A percentile compares a stretch with the other conserved stretches of the same genome.
These are phyloP conservation scores for Saccostrea cuccullata DNA, from an alignment of 1,140 invertebrate species.

Conservation along the genomic window DNA sequence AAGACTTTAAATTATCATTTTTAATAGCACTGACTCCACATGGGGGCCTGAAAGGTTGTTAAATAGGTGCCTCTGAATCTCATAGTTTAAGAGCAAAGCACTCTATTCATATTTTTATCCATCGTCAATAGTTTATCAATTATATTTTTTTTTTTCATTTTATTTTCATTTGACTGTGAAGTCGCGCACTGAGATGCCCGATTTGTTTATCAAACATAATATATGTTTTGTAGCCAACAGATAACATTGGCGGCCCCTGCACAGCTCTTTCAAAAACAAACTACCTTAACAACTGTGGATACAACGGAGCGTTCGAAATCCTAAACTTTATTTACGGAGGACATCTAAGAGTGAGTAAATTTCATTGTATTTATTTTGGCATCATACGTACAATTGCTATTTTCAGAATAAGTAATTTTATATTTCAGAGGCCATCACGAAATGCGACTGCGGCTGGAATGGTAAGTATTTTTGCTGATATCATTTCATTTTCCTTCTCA, in stretches of 20 bases:
- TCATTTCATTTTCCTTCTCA: neutral
- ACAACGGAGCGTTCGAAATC: conserved; percentile 76
- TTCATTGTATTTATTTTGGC: neutral
- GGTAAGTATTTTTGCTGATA: conserved; percentile 29
- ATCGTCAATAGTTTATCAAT: too few species aligned
- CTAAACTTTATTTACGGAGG: conserved; percentile 77
- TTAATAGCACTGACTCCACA: too few species aligned
- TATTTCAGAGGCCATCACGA: conserved; percentile 58
- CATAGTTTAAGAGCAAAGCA: too few species aligned
- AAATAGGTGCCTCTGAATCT: too few species aligned
- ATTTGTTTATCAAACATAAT: too few species aligned
- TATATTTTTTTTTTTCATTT: too few species aligned
- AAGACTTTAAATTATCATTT: too few species aligned
- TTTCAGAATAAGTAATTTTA: conserved; percentile 30
- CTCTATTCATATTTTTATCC: too few species aligned
- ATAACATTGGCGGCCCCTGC: conserved; percentile 77
- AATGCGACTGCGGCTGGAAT: conserved; percentile 51
- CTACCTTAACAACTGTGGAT: conserved; percentile 77
- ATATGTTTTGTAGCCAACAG: conserved; percentile 72
- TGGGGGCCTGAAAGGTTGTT: too few species aligned
- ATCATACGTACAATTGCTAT: too few species aligned
- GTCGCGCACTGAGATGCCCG: too few species aligned
- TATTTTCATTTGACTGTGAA: too few species aligned
- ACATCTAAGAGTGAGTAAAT: conserved; percentile 48
- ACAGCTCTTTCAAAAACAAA: conserved; percentile 54